Evolutionary conservation across 1,140 invertebrate species (phyloP).

Genomic region (Paralvinella palmiformis): DNA sequence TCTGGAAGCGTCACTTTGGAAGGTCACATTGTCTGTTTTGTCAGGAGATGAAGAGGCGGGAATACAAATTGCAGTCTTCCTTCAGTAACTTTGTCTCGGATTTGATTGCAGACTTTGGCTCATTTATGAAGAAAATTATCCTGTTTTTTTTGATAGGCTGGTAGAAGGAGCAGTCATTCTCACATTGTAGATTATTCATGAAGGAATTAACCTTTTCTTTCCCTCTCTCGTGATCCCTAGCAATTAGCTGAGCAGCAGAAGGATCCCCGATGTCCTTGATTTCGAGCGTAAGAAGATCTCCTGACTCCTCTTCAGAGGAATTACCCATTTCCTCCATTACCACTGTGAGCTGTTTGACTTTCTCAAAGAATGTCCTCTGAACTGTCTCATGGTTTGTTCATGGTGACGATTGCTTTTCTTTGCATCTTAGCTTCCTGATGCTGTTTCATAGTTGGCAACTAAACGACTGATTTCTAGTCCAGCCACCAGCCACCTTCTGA

Average conservation of each 20-base stretch:
- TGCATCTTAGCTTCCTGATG: background rate
- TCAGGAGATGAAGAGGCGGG: constrained; percentile 21
- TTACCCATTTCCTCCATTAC: constrained; percentile 19
- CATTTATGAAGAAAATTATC: background rate
- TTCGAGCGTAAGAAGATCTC: constrained; percentile 16
- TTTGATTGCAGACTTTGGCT: background rate
- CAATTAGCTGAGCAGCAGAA: background rate
- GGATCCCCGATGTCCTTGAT: constrained; percentile 14
- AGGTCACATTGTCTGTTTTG: constrained; percentile 26
- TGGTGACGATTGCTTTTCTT: constrained; percentile 9
- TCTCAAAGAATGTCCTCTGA: constrained; percentile 13
- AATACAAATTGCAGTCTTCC: constrained; percentile 20
- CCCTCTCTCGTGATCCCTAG: background rate
- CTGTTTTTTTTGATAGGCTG: constrained; percentile 19
- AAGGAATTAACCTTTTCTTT: background rate
- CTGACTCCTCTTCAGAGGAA: constrained; percentile 21
- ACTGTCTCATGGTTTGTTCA: constrained; percentile 12
- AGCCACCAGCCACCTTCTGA: constrained; percentile 21
- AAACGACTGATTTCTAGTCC: constrained; percentile 26
- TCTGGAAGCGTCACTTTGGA: constrained; percentile 20
- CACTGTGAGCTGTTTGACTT: constrained; percentile 7
- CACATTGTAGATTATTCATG: constrained; percentile 8
- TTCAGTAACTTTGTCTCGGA: constrained; percentile 12
- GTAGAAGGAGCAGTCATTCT: too few relatives aligned
- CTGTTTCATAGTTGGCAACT: constrained; percentile 24